phyloP scores from a whole-genome alignment of 1,140 invertebrate species.

The Asobara japonica region DNA sequence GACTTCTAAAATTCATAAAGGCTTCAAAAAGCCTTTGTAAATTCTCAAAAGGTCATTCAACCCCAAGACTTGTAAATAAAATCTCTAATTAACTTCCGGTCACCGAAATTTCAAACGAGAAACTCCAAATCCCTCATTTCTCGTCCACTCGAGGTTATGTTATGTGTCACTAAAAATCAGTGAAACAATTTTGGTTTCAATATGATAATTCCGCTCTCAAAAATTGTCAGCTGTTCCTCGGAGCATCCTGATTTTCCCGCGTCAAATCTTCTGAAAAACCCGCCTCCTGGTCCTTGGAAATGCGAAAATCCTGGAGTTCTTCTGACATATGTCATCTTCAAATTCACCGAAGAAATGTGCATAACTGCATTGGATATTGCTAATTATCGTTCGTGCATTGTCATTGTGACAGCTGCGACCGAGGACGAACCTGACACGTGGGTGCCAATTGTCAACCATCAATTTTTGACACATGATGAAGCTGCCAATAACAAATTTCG shows the following conservation, averaged over 20 bases:
- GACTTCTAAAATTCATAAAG: no score
- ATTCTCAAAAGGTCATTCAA: no score
- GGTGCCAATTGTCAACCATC: slow-evolving; percentile 57
- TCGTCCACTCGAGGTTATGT: no score
- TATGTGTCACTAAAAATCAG: no score
- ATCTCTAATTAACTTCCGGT: no score
- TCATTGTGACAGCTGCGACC: slow-evolving; percentile 57
- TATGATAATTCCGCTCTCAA: slow-evolving; percentile 61
- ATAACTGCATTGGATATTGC: slow-evolving; percentile 61
- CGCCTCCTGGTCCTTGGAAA: slow-evolving; percentile 53
- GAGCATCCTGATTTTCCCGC: slow-evolving; percentile 57
- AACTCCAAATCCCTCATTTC: no score
- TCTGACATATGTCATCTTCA: slow-evolving; percentile 54
- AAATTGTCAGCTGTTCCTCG: slow-evolving; percentile 58
- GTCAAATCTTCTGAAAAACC: slow-evolving; percentile 53
- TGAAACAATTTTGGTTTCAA: no score
- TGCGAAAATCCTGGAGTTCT: slow-evolving; percentile 60
- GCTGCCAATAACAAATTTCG: slow-evolving; percentile 56
- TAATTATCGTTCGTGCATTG: slow-evolving; percentile 59
- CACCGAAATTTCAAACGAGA: no score
- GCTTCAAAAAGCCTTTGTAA: no score
- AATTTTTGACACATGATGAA: slow-evolving; percentile 60
- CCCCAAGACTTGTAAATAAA: no score
- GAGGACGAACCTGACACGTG: slow-evolving; percentile 56
- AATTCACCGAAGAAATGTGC: slow-evolving; percentile 51